Conservation (phyloP, 2,113 vertebrate species). For the Dipodomys ordii region DNA sequence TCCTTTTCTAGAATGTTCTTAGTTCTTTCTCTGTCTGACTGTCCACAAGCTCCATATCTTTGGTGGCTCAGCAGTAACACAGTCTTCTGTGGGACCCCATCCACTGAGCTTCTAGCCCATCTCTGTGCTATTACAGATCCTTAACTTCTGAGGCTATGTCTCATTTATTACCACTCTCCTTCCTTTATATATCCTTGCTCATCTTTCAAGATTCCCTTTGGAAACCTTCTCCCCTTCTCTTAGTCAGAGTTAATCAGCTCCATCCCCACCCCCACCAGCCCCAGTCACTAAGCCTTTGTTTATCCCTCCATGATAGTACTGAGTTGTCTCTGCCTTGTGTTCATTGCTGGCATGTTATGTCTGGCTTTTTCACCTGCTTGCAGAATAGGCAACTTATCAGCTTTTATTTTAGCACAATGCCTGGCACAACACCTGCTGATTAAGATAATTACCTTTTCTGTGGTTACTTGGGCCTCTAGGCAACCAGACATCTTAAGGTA, state of each 20-base stretch:
- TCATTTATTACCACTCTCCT: neutral
- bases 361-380: constrained; percentile 25
- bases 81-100: neutral
- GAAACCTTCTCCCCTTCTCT: neutral
- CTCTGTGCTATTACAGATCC: neutral
- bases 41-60: neutral
- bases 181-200: constrained; percentile 6
- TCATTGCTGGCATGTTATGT: neutral
- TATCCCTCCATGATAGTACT: neutral
- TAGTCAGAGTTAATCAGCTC: neutral
- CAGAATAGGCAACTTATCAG: neutral
- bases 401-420: constrained; percentile 30
- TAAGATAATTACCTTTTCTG: constrained; percentile 45
- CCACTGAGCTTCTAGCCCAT: neutral
- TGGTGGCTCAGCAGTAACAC: neutral
- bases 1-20: neutral
- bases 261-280: too few species aligned
- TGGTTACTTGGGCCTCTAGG: constrained; percentile 35
- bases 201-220: neutral
- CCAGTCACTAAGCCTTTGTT: constrained; percentile 31
- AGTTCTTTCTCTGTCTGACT: neutral
- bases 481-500: constrained; percentile 37
- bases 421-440: constrained; percentile 32
- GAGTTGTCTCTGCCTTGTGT: neutral
- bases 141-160: neutral